Conservation (phyloP, 2,797 vertebrate species). For the Lagodon rhomboides region DNA sequence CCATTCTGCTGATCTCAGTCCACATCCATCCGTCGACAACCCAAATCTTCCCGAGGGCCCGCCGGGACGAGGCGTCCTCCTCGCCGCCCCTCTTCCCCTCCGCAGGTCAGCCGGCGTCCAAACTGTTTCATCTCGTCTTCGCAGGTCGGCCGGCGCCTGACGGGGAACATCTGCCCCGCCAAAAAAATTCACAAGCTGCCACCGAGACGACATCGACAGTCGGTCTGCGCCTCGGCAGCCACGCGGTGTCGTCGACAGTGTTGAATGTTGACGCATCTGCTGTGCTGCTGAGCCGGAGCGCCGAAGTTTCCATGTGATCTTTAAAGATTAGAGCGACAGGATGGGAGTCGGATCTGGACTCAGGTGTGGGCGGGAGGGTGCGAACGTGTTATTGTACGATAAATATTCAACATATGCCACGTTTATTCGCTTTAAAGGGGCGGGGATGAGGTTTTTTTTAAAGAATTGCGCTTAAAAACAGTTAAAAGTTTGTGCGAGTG, state of each 20-base stretch:
- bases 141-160: conserved; percentile 55
- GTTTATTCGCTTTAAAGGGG: not conserved
- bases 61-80: conserved; percentile 29
- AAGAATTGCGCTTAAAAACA: too few species aligned
- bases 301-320: conserved; percentile 53
- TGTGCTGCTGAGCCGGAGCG: conserved; percentile 45
- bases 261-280: conserved; percentile 54
- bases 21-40: conserved; percentile 66
- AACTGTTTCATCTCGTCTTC: conserved; percentile 43
- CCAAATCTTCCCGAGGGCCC: conserved; percentile 54
- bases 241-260: conserved; percentile 52
- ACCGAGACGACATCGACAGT: conserved; percentile 40
- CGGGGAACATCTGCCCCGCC: conserved; percentile 67
- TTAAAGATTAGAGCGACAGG: not conserved
- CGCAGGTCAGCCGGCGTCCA: conserved; percentile 51
- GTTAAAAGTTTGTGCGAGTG: too few species aligned
- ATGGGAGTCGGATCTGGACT: not conserved
- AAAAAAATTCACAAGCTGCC: conserved; percentile 62
- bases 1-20: conserved; percentile 76
- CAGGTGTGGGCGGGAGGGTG: conserved; percentile 8
- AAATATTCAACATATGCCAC: not conserved
- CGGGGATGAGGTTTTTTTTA: too few species aligned
- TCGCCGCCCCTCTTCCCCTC: conserved; percentile 9
- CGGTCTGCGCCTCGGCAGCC: conserved; percentile 46
- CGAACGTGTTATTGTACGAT: not conserved